These are phyloP conservation scores for Clarias fuscus DNA, from an alignment of 2,797 vertebrate genomes.

Conservation along the genomic window DNA sequence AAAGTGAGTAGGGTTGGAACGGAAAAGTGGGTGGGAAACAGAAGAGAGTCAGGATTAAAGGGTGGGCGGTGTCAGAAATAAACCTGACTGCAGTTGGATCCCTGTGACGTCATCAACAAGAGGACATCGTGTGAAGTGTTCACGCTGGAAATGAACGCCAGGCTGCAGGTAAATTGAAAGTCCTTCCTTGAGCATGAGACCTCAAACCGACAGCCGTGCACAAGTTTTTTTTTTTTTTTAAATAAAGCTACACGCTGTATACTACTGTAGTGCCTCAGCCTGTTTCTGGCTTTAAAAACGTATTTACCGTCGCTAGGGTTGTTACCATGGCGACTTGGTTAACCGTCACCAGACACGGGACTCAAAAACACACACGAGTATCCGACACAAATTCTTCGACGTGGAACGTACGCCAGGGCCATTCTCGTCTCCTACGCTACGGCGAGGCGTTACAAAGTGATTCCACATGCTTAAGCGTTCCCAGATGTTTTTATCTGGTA, in stretches of 20 bases:
- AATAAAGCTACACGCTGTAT: no score
- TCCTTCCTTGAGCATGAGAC: no score
- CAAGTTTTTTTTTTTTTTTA: no score
- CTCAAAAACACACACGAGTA: background rate
- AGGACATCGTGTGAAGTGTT: no score
- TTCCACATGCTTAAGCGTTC: background rate
- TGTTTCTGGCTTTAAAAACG: background rate
- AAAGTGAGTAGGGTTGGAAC: background rate
- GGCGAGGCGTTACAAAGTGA: background rate
- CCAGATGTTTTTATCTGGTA: slow-evolving; percentile 16
- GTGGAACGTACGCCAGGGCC: background rate
- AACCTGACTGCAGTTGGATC: background rate
- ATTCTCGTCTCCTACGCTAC: background rate
- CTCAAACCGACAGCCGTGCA: no score
- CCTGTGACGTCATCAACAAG: background rate
- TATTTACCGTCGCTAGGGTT: background rate
- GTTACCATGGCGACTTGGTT: slow-evolving; percentile 4
- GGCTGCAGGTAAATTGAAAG: slow-evolving; percentile 20
- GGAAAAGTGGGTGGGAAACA: background rate
- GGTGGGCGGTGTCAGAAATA: slow-evolving; percentile 1
- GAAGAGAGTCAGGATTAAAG: background rate
- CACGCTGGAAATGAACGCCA: background rate
- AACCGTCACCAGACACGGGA: background rate
- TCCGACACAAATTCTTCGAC: background rate
- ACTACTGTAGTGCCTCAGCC: no score